Evolutionary conservation across 35 echinoderm and acorn worm genomes (phyloP), one percentile per base, ranked within the genome.

Genomic region (Heliocidaris tuberculata): DNA sequence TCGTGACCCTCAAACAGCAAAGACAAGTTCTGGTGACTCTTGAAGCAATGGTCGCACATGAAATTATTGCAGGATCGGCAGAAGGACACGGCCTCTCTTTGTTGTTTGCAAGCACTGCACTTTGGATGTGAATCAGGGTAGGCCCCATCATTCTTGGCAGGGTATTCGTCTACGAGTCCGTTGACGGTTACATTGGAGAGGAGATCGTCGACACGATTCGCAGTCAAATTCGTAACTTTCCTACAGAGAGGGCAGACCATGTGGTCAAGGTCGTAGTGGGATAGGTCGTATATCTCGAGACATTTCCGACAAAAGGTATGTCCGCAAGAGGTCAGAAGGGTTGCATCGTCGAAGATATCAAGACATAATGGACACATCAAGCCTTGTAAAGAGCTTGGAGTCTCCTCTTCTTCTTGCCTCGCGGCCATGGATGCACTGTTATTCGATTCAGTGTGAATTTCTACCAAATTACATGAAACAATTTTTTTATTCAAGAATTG

Each of bases 201-300:
- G n/a, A 86, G 31, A 32, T 32, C 85, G 12, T 86, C 85, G n/a
- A 86, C 85, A 0, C 85, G 85, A 9, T 86, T 86, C 13, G n/a
- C 85, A 13, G 27, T 11, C n/a, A 86, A 86, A 12, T 7, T 29
- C n/a, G 85, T 86, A 9, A 86, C 31, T 30, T 13, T 32, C 31
- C 85, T 86, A 21, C 85, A 86, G 85, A 86, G n/a, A 29, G 85
- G 85, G 12, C 85, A 86, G n/a, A 86, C 85, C 85, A 86, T 86
- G 85, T 86, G 85, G 21, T 86, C 85, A 29, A 30, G 85, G 21
- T 86, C 21, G 9, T 86, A 5, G 31, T 32, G 85, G 85, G 85
- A 30, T 32, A 29, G 6, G 21, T 86, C 85, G n/a, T 32, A 86
- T 32, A 29, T 86, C 85, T 29, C 21, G 85, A 86, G 85, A 13